Evolutionary conservation across 2,888 invertebrate genomes (phyloP), one percentile per base, ranked within the genome.

Genomic region (Agrilus biguttatus): DNA sequence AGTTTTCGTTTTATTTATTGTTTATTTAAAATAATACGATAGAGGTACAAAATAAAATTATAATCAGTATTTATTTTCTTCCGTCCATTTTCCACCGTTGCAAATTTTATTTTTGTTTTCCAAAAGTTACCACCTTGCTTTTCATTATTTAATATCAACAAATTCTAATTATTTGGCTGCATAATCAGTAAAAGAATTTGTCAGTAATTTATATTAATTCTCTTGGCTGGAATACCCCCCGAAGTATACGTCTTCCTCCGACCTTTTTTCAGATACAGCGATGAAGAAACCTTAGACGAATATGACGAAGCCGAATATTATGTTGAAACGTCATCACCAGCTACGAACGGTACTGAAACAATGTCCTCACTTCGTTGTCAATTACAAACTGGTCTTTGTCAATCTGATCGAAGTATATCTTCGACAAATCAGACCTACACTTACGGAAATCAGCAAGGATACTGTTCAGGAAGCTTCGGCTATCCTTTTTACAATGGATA

Each of bases 361-460:
- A 55, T 67, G 36, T 66, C 67, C 47, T 65, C 66, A 42, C 64
- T 68, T 8, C 64, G 65, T 48, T 63, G 67, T 32, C 70, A 68
- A 55, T 74, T 76, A 17, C 79, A 78, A 55, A 85, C 85, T 0
- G 89, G 89, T 0, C 71, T 89, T 2, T 83, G 86, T 5, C 86
- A 86, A 57, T 88, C 88, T 5, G 84, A 85, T 57, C 70, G 83
- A 1, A 84, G 84, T 56, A 73, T 83, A 57, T 84, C 84, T 23
- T 78, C 78, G 33, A 78, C 79, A 43, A 83, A 83, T 60, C 79
- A 78, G 12, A 81, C 80, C 47, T 82, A 88, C 61, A 75, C 80
- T 37, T 88, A 88, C 59, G 81, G 86, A 43, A 85, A 82, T 59
- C 88, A 88, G 63, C 70, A 78, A 52, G 77, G 83, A 21, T 86